phyloP scores from a whole-genome alignment of 2,113 vertebrate genomes.

The Ahaetulla prasina region DNA sequence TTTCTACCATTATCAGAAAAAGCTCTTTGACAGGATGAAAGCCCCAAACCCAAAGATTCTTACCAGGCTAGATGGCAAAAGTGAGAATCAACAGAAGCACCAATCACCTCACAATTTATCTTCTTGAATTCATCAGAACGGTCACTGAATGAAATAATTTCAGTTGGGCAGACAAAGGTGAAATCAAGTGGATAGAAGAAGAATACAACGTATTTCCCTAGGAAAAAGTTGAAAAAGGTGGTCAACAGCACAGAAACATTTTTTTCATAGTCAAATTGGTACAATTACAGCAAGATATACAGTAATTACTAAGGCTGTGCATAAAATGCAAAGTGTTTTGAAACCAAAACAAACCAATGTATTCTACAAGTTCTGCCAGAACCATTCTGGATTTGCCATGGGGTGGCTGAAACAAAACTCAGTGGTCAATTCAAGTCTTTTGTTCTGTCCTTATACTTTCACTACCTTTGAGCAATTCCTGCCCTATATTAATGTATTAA shows the following conservation, averaged over 20 bases:
- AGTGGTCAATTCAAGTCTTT: background rate
- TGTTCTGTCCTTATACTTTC: background rate
- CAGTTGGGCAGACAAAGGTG: conserved; percentile 97
- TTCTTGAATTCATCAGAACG: conserved; percentile 89
- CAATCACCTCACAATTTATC: conserved; percentile 91
- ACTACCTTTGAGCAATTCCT: background rate
- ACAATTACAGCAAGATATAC: background rate
- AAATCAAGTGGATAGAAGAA: conserved; percentile 98
- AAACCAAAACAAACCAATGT: background rate
- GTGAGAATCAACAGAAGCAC: conserved; percentile 94
- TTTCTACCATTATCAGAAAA: background rate
- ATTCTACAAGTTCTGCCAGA: background rate
- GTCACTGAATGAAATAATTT: conserved; percentile 96
- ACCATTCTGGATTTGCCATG: background rate
- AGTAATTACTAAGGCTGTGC: background rate
- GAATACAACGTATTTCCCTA: conserved; percentile 93
- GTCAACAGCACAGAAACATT: background rate
- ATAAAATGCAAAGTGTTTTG: background rate
- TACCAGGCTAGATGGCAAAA: conserved; percentile 97
- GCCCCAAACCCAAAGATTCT: conserved; percentile 31
- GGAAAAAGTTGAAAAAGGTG: background rate
- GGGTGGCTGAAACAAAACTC: background rate
- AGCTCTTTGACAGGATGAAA: background rate
- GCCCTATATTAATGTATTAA: background rate
- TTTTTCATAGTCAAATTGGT: background rate